Conservation (phyloP, 1,140 invertebrate genomes). For the Drosophila trapezifrons region DNA sequence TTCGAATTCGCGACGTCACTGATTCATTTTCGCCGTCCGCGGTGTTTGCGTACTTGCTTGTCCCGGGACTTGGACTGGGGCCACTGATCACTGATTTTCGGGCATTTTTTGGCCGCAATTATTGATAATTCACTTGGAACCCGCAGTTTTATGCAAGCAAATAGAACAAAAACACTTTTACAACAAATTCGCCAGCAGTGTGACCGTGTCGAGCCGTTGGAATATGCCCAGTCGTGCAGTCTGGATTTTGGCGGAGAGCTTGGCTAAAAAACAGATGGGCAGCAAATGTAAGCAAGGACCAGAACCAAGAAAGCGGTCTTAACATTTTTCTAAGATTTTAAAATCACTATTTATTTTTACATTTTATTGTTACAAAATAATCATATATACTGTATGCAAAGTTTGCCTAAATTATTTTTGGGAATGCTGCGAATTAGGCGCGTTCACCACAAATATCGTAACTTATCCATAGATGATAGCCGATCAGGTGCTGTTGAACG, state of each 20-base stretch:
- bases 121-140: conserved; percentile 59
- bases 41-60: conserved; percentile 31
- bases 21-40: conserved; percentile 51
- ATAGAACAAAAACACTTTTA: conserved; percentile 62
- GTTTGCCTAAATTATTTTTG: too few relatives aligned
- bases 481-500: too few relatives aligned
- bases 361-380: too few relatives aligned
- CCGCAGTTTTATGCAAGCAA: conserved; percentile 59
- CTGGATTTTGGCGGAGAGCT: neutral
- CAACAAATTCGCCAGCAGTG: conserved; percentile 34
- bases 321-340: neutral
- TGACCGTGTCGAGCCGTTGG: neutral
- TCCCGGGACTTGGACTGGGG: conserved; percentile 1
- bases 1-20: conserved; percentile 68
- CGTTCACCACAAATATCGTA: too few relatives aligned
- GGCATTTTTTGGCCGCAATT: conserved; percentile 51
- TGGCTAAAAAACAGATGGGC: neutral
- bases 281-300: neutral
- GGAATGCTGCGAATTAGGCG: too few relatives aligned
- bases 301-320: neutral
- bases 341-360: neutral
- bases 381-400: too few relatives aligned
- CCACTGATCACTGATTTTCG: conserved; percentile 51
- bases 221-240: neutral
- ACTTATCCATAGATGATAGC: too few relatives aligned